Percentiles rank a stretch among this genome's conserved stretches.
phyloP scores from a whole-genome alignment of 2,888 invertebrate genomes.

The Frankliniella intonsa region DNA sequence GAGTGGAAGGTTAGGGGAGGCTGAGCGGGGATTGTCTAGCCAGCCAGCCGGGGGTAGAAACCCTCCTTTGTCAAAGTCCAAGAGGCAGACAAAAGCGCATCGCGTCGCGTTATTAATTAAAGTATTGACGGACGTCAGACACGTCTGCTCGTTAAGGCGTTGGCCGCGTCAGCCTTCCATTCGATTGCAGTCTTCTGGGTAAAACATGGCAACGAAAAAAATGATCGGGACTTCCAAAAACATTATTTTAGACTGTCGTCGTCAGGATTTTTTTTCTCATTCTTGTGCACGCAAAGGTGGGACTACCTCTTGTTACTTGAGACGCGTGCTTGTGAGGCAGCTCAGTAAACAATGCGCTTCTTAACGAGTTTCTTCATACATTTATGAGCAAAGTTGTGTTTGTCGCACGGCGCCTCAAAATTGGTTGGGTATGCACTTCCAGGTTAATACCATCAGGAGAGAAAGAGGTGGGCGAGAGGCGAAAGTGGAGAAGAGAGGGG shows the following conservation, averaged over 20 bases:
- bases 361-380: slow-evolving; percentile 23
- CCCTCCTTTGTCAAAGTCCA: background rate
- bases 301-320: background rate
- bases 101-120: background rate
- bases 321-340: background rate
- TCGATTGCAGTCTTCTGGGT: too few species aligned
- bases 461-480: background rate
- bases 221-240: too few species aligned
- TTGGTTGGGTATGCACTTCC: background rate
- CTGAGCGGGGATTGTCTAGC: background rate
- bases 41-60: background rate
- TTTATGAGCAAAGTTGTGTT: slow-evolving; percentile 25
- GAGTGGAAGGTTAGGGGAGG: background rate
- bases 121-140: background rate
- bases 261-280: too few species aligned
- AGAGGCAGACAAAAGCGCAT: background rate
- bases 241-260: too few species aligned
- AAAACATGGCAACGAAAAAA: background rate
- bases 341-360: background rate
- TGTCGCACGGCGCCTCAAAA: background rate
- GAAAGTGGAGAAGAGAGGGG: background rate
- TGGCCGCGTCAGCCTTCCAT: too few species aligned
- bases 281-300: background rate
- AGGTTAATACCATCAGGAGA: slow-evolving; percentile 1
- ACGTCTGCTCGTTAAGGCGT: too few species aligned